Evolutionary conservation across 2,797 vertebrate genomes (phyloP).

Genomic region (Arctocebus calabarensis): DNA sequence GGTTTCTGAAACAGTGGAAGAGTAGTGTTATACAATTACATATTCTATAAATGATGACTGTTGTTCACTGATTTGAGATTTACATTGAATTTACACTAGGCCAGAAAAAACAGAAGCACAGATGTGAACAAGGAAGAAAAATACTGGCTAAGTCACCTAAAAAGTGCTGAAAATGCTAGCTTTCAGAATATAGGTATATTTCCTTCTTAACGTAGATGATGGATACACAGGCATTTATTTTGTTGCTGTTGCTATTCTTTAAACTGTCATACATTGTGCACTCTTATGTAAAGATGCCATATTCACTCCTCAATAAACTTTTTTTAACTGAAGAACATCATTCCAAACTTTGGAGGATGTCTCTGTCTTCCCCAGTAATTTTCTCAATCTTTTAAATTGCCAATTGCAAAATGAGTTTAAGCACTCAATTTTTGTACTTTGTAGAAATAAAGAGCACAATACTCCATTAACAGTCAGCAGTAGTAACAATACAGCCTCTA

Average conservation of each 20-base stretch:
- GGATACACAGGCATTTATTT: not conserved
- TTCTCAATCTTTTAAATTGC: not conserved
- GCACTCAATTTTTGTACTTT: not conserved
- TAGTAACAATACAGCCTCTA: not conserved
- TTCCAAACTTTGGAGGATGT: not conserved
- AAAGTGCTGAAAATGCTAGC: not conserved
- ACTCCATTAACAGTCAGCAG: not conserved
- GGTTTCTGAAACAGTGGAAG: not conserved
- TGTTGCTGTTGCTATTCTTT: not conserved
- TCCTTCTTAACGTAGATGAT: not conserved
- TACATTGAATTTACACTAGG: not conserved
- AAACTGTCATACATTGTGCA: not conserved
- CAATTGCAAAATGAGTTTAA: slow-evolving; percentile 16
- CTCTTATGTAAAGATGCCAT: not conserved
- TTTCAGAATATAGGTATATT: not conserved
- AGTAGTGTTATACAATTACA: not conserved
- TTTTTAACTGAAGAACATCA: not conserved
- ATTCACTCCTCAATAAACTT: not conserved
- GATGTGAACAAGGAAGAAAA: not conserved
- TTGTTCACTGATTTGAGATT: not conserved
- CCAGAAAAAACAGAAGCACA: not conserved
- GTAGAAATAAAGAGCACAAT: not conserved
- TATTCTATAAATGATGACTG: not conserved
- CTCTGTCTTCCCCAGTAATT: not conserved
- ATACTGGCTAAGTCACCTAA: not conserved